Evolutionary conservation across 2,113 vertebrate species (phyloP).

Genomic region (Xenus cinereus): DNA sequence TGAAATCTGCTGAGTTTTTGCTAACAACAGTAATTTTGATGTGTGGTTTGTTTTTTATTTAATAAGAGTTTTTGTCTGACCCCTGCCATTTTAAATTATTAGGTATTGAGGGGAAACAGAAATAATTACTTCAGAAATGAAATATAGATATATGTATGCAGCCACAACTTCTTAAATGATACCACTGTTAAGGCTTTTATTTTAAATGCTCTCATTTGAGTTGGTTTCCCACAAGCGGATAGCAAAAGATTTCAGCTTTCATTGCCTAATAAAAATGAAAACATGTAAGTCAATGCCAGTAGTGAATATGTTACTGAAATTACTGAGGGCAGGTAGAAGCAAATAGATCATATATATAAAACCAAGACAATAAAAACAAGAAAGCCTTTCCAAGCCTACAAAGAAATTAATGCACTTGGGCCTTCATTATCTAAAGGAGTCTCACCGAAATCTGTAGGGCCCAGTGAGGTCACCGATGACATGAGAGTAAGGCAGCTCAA

Average conservation of each 20-base stretch:
- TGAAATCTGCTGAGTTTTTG: background rate
- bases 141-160: background rate
- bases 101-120: background rate
- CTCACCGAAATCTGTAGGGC: background rate
- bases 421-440: background rate
- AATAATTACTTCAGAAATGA: background rate
- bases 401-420: background rate
- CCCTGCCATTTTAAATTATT: background rate
- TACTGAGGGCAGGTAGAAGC: background rate
- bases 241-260: background rate
- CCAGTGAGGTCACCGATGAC: background rate
- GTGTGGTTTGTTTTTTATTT: background rate
- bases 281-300: background rate
- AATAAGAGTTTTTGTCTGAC: background rate
- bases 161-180: background rate
- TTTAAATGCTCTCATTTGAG: background rate
- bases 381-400: background rate
- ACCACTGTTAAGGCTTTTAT: background rate
- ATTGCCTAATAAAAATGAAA: background rate
- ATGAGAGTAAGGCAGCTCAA: background rate
- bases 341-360: background rate
- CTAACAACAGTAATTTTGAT: background rate
- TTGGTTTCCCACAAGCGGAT: fast-evolving
- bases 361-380: background rate
- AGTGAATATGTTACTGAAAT: background rate